Base-by-base conservation (phyloP, 1,140 invertebrate species). In the Euborellia annulipes region DNA sequence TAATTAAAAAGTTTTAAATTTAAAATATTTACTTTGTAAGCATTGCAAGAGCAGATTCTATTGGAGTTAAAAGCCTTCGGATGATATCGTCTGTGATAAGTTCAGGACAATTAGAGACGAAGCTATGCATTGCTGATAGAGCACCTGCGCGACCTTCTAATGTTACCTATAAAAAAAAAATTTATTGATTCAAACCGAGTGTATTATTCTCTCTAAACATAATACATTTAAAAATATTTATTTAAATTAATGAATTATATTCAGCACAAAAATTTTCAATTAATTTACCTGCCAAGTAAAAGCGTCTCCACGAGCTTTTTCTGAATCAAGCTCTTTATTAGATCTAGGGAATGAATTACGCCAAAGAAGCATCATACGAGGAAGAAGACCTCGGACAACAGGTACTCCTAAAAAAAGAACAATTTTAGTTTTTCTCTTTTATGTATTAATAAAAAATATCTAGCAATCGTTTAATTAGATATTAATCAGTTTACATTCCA, bases 311-410 rank as follows among this genome's bases (percentile, higher is more conserved):
- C 94, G 73, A 0, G 88, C 85, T 60, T 96, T 97, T 66, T 98
- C 94, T 6, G 87, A 90, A 58, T 98, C 94, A 17, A 98, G 69
- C 62, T 98, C 93, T 59, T 95, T 95, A 21, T 79, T 79, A 0
- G 91, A 95, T 36, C 91, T 72, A 0, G 95, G 94, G 63, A 99
- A 98, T 20, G 92, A 93, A 65, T 96, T 96, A 55, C 91, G 78
- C 96, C 96, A 99, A 2, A 99, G 64, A 3, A 96, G 62, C 45
- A 97, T 60, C 84, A 98, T 91, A 51, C 93, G 70, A 1, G 92
- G 91, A 36, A 95, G 61, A 18, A 94, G 65, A 1, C 86, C 85
- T 54, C 84, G 77, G 2, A 96, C 87, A 3, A 94, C 90, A 6
- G 88, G 79, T 3, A 85, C 76, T 43, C 82, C 88, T 86, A 47